Evolutionary conservation across 2,888 invertebrate genomes (phyloP).

Genomic region (Tachina lurida): DNA sequence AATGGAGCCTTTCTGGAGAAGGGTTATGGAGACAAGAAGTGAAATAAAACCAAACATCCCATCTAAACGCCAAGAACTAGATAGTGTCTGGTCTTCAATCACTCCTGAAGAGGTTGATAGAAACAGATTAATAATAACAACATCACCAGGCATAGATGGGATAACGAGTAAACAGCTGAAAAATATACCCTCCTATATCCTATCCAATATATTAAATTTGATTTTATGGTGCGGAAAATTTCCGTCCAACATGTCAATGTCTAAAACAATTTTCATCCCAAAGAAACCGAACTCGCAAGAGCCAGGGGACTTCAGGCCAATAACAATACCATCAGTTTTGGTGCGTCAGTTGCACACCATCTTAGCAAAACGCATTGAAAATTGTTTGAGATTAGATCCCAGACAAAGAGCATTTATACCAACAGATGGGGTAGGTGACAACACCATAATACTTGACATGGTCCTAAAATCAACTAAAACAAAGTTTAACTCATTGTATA

Average conservation of each 20-base stretch:
- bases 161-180: no score
- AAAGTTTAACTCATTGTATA: neutral
- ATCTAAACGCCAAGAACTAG: no score
- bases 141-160: no score
- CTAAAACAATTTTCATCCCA: neutral
- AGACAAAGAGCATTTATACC: neutral
- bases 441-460: neutral
- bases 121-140: no score
- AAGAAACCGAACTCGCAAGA: neutral
- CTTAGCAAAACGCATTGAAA: neutral
- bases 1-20: no score
- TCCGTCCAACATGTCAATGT: neutral
- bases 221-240: neutral
- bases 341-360: neutral
- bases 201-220: neutral
- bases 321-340: neutral
- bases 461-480: neutral
- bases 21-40: no score
- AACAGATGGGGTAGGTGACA: neutral
- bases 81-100: no score
- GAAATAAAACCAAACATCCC: no score
- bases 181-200: no score
- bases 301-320: neutral
- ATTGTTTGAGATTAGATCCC: neutral
- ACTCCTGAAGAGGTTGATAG: no score